Conservation (phyloP, 2,113 vertebrate genomes). For the Protobothrops mucrosquamatus region DNA sequence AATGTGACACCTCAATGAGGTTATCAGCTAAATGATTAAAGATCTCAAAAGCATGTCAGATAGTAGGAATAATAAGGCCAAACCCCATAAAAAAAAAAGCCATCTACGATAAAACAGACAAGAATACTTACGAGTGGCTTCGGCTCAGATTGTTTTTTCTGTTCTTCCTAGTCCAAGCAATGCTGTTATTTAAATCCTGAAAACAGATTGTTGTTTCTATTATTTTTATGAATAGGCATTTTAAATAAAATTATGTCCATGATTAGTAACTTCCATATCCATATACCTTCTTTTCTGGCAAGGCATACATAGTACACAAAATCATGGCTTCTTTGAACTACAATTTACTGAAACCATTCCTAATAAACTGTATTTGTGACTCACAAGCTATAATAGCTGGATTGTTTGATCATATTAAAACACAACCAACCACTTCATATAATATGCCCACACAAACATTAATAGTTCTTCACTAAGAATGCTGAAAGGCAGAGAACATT, state of each 20-base stretch:
- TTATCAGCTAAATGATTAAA: not conserved
- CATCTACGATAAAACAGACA: not conserved
- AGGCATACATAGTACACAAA: not conserved
- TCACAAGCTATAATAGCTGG: not conserved
- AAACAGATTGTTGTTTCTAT: slow-evolving; percentile 27
- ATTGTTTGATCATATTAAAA: not conserved
- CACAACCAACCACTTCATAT: not conserved
- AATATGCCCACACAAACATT: not conserved
- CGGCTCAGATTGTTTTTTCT: slow-evolving; percentile 63
- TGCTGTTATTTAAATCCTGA: slow-evolving; percentile 57
- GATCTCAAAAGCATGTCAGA: not conserved
- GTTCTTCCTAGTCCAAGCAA: slow-evolving; percentile 64
- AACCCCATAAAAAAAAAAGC: not conserved
- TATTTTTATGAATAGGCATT: not conserved
- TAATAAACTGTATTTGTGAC: not conserved
- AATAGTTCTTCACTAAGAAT: not conserved
- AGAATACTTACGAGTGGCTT: slow-evolving; percentile 79
- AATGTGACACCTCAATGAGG: not conserved
- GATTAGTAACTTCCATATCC: not conserved
- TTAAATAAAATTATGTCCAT: not conserved
- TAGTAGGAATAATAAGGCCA: not conserved
- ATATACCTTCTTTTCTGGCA: not conserved
- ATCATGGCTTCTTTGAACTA: not conserved
- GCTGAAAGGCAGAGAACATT: not conserved
- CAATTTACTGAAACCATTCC: not conserved